These are phyloP conservation scores for Eretmochelys imbricata DNA, from an alignment of 2,113 vertebrate genomes.

Conservation along the genomic window DNA sequence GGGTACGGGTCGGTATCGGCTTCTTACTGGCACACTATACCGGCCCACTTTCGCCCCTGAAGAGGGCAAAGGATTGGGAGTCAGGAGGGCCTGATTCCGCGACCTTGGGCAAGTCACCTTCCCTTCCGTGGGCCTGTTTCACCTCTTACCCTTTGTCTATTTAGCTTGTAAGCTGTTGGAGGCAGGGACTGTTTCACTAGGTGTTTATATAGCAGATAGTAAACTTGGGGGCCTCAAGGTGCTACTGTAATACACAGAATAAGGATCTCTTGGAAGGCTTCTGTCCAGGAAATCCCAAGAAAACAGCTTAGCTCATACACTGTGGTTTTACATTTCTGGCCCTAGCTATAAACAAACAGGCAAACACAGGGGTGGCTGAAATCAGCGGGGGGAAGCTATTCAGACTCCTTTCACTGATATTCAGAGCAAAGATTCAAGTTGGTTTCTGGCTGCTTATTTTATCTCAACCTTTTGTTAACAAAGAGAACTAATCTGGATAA, in stretches of 20 bases:
- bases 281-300: neutral
- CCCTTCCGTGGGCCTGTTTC: neutral
- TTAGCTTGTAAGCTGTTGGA: neutral
- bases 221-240: neutral
- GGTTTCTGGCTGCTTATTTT: constrained; percentile 54
- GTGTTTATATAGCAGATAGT: too few species aligned
- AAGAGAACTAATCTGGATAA: constrained; percentile 31
- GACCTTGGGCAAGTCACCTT: neutral
- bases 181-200: neutral
- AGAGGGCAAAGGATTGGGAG: neutral
- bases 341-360: neutral
- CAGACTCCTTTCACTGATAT: fast-evolving
- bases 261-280: neutral
- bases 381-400: neutral
- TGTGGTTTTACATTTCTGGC: neutral
- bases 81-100: neutral
- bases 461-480: neutral
- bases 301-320: neutral
- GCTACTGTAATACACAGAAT: neutral
- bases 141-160: neutral
- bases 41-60: neutral
- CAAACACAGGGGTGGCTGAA: neutral
- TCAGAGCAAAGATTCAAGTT: neutral
- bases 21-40: too few species aligned
- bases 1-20: too few species aligned